These are phyloP conservation scores for Tenthredo livida DNA, from an alignment of 2,888 invertebrate genomes.

Conservation along the genomic window DNA sequence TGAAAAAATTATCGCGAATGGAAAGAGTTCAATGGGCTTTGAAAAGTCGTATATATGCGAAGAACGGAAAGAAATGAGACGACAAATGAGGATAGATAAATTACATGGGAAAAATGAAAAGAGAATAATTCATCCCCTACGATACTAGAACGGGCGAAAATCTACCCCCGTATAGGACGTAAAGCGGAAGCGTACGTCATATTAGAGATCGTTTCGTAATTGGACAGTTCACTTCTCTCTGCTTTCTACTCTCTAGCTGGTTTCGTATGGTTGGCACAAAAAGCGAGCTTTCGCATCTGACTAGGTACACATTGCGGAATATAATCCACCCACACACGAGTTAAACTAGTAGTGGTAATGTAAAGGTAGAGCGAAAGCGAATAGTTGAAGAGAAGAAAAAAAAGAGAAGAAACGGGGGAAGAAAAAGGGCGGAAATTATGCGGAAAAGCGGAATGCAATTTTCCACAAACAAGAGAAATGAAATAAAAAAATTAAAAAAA, in stretches of 20 bases:
- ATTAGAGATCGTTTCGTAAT: slow-evolving; percentile 10
- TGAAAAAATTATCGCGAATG: background rate
- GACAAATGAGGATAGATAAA: background rate
- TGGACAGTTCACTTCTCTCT: slow-evolving; percentile 4
- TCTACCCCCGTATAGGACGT: background rate
- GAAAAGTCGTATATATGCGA: background rate
- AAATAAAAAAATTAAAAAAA: background rate
- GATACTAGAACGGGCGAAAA: background rate
- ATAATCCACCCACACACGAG: background rate
- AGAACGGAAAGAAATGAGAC: background rate
- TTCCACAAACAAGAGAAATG: background rate
- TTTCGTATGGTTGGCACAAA: background rate
- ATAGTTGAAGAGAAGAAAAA: background rate
- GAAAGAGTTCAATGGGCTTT: background rate
- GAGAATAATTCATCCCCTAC: background rate
- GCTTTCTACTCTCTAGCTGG: background rate
- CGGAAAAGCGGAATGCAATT: slow-evolving; percentile 11
- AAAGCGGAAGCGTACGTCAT: background rate
- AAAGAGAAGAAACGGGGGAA: background rate
- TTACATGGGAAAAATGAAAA: background rate
- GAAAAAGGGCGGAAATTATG: slow-evolving; percentile 5
- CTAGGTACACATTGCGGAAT: background rate
- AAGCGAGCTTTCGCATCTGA: background rate
- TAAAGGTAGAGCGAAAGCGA: background rate
- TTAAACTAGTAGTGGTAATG: background rate